phyloP scores from a whole-genome alignment of 2,797 vertebrate species.

The Denticeps clupeoides region DNA sequence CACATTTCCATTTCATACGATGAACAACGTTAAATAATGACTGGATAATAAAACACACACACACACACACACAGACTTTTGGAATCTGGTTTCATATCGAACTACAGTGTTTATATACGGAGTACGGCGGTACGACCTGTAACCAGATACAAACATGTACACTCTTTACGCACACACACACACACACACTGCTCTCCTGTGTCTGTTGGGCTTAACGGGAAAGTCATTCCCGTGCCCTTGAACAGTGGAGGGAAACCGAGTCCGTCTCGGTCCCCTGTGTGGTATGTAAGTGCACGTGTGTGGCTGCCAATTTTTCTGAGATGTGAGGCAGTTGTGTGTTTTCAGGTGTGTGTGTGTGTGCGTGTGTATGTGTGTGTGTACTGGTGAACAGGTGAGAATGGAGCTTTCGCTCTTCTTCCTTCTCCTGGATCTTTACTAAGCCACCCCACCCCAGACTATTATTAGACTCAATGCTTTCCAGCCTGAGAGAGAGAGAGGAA shows the following conservation, averaged over 20 bases:
- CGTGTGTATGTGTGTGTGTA: neutral
- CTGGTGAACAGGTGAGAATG: neutral
- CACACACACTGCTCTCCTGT: neutral
- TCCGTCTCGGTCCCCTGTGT: no score
- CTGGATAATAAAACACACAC: conserved; percentile 7
- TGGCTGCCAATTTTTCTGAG: neutral
- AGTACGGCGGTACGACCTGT: no score
- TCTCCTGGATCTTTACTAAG: no score
- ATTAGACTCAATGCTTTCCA: conserved; percentile 48
- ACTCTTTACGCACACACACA: no score
- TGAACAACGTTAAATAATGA: neutral
- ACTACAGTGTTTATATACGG: no score
- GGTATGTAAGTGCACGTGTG: neutral
- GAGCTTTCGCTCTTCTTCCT: neutral
- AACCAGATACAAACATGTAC: no score
- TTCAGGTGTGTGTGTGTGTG: neutral
- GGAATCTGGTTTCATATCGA: no score
- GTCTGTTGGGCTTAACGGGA: no score
- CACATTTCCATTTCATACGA: no score
- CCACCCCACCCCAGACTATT: conserved; percentile 47
- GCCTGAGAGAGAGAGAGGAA: conserved; percentile 26
- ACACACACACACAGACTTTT: conserved; percentile 18
- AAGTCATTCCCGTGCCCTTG: no score
- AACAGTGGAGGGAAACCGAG: no score
- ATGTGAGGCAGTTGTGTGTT: neutral